phyloP scores from a whole-genome alignment of 2,888 invertebrate species.

The Orgyia antiqua region DNA sequence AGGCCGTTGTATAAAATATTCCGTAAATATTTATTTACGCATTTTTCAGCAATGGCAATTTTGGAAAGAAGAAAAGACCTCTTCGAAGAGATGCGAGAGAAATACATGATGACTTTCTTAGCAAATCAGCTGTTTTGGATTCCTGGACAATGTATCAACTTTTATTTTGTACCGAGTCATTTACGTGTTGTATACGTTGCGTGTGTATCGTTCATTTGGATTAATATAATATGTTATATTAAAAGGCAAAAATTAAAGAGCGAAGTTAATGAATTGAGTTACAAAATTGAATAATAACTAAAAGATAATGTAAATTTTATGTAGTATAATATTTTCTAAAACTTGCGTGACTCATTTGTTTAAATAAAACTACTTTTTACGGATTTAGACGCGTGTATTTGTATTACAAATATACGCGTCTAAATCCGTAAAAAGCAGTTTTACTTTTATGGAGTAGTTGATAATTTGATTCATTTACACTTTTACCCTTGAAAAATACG shows the following conservation, averaged over 20 bases:
- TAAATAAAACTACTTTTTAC: too few relatives aligned
- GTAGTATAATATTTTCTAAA: too few relatives aligned
- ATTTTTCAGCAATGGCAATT: conserved; percentile 82
- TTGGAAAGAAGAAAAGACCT: conserved; percentile 85
- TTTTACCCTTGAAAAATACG: too few relatives aligned
- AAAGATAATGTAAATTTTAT: background rate
- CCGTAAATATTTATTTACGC: too few relatives aligned
- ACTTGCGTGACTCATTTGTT: too few relatives aligned
- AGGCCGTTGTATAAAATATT: too few relatives aligned
- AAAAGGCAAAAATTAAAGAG: conserved; percentile 73
- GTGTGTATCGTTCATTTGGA: conserved; percentile 88
- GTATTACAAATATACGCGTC: too few relatives aligned
- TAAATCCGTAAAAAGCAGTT: too few relatives aligned
- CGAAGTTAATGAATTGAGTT: too few relatives aligned
- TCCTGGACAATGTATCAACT: conserved; percentile 88
- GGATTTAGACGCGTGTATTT: too few relatives aligned
- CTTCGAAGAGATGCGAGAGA: conserved; percentile 83
- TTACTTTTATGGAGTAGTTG: too few relatives aligned
- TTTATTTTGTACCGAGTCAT: conserved; percentile 83
- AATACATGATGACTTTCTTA: conserved; percentile 84
- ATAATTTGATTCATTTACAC: too few relatives aligned
- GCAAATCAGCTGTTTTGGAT: conserved; percentile 91
- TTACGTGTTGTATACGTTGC: conserved; percentile 89
- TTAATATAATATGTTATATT: conserved; percentile 89
- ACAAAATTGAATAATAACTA: background rate